Evolutionary conservation across 2,113 vertebrate species (phyloP).

Genomic region (Heterocephalus glaber): DNA sequence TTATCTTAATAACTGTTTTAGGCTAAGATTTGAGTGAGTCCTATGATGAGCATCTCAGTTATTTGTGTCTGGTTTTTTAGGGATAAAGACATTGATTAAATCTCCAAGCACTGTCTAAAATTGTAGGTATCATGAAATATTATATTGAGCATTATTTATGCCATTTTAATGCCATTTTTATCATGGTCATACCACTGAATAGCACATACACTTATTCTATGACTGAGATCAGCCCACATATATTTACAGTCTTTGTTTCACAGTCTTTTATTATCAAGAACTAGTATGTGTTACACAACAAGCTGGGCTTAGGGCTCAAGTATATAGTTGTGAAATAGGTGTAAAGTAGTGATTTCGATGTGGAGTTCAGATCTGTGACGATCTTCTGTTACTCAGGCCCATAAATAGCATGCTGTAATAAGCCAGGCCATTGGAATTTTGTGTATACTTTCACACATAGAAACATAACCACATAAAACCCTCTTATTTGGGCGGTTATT

Average conservation of each 20-base stretch:
- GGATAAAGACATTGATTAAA: conserved; percentile 2
- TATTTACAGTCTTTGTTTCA: not conserved
- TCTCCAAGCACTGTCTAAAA: not conserved
- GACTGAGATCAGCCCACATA: not conserved
- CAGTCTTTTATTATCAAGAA: not conserved
- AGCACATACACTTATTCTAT: not conserved
- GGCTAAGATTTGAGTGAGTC: not conserved
- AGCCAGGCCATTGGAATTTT: not conserved
- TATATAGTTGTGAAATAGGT: not conserved
- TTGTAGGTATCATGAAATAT: not conserved
- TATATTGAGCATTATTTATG: not conserved
- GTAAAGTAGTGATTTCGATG: not conserved
- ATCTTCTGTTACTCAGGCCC: not conserved
- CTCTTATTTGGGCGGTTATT: not conserved
- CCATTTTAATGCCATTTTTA: not conserved
- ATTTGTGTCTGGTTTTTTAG: conserved; percentile 28
- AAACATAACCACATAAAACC: not conserved
- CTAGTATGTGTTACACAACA: not conserved
- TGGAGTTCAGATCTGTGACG: not conserved
- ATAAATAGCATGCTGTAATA: not conserved
- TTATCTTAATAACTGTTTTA: not conserved
- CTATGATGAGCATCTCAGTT: not conserved
- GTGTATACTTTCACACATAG: not conserved
- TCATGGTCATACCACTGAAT: not conserved
- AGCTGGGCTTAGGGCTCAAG: not conserved